Evolutionary conservation across 2,888 invertebrate genomes (phyloP), one percentile per base, ranked within the genome.

Genomic region (Pelosia muscerda): DNA sequence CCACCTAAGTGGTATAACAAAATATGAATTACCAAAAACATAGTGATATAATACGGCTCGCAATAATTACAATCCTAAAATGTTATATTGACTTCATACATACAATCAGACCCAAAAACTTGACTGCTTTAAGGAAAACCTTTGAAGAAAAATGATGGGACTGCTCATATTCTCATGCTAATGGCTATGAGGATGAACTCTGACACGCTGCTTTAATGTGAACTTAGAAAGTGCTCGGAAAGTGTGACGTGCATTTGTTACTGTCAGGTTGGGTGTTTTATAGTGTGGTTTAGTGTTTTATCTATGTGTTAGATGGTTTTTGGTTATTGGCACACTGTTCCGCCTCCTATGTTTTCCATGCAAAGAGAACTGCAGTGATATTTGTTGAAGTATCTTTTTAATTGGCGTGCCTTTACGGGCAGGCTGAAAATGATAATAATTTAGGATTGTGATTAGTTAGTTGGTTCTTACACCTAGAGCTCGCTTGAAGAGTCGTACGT

Each of bases 131-230:
- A 31, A 59, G 31, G 22, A 57, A 26, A 57, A 23, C 28, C 34
- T 59, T 59, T 34, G 34, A 23, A 59, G 34, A 59, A 34, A 59
- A 59, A 57, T 57, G 56, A 34, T 23, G 59, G n/a, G 23, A 15
- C n/a, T 59, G 2, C 22, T 34, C 59, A 59, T 59, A 59, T 59
- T 38, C 34, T 59, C 23, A 59, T 59, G 59, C 59, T 59, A 59
- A 59, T 59, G 59, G 57, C n/a, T 13, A 13, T 15, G 31, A 23
- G 59, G 59, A 59, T 59, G 23, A 59, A 23, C 59, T 23, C 59
- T n/a, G 59, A 59, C 34, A 59, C 34, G 34, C n/a, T 34, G 6
- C 59, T 34, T 22, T 38, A 59, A 38, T 23, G 59, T n/a, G 57
- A 57, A 57, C 38, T 59, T 59, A 23, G 59, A 5, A n/a, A 59